These are phyloP conservation scores for Eumacrocentrus americanus DNA, from an alignment of 2,888 invertebrate species.

Conservation along the genomic window DNA sequence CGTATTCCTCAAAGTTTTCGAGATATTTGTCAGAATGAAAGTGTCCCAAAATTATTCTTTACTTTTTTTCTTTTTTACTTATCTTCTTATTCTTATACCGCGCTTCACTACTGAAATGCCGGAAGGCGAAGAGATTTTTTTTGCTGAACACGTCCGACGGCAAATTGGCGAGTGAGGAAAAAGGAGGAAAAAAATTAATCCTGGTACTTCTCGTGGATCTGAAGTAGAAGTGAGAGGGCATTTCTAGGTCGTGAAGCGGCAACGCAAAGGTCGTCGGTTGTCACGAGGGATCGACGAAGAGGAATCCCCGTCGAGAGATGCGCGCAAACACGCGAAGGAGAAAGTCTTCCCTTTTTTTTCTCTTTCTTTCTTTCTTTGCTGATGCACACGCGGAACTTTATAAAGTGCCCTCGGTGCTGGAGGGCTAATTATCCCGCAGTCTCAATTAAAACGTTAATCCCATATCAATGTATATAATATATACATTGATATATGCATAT, in stretches of 20 bases:
- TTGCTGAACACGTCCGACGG: too few relatives aligned
- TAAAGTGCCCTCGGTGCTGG: background rate
- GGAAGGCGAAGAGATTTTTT: too few relatives aligned
- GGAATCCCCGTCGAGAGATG: slow-evolving; percentile 29
- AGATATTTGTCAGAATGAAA: too few relatives aligned
- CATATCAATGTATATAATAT: slow-evolving; percentile 13
- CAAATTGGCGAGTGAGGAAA: too few relatives aligned
- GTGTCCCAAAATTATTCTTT: too few relatives aligned
- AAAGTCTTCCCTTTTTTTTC: slow-evolving; percentile 32
- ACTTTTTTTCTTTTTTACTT: too few relatives aligned
- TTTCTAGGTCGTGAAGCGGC: slow-evolving; percentile 35
- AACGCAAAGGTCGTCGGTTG: slow-evolving; percentile 35
- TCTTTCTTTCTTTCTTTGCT: slow-evolving; percentile 3
- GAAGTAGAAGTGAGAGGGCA: too few relatives aligned
- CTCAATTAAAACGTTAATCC: background rate
- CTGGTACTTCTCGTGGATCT: too few relatives aligned
- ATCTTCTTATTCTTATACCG: too few relatives aligned
- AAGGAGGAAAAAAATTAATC: too few relatives aligned
- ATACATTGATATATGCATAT: background rate
- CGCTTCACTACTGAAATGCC: too few relatives aligned
- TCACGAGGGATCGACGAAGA: slow-evolving; percentile 22
- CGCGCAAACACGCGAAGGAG: slow-evolving; percentile 33
- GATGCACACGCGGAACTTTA: slow-evolving; percentile 2
- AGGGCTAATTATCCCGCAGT: background rate
- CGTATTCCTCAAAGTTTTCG: too few relatives aligned